These are phyloP conservation scores for Acanthococcus lagerstroemiae DNA, from an alignment of 2,888 invertebrate genomes.

Conservation along the genomic window DNA sequence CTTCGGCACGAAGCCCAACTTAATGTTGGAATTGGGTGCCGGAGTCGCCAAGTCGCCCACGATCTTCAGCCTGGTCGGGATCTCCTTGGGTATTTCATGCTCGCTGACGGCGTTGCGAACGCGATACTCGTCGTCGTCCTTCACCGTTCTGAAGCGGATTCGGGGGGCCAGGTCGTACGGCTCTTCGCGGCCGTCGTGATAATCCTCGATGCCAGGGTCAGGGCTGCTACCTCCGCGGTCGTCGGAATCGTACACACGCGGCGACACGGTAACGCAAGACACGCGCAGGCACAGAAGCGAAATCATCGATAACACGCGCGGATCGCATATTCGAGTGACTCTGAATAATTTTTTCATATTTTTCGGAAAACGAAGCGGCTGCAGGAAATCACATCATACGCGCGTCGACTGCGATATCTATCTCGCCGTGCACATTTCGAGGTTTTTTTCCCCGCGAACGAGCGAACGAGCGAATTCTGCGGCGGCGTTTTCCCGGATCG, in stretches of 20 bases:
- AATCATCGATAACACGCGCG: background rate
- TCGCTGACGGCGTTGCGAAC: slow-evolving; percentile 37
- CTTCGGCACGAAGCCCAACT: slow-evolving; percentile 39
- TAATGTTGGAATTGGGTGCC: slow-evolving; percentile 36
- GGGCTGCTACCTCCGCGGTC: background rate
- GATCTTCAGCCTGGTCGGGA: slow-evolving; percentile 41
- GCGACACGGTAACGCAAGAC: slow-evolving; percentile 16
- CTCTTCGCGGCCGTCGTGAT: background rate
- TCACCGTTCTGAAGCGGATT: background rate
- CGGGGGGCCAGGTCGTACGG: background rate
- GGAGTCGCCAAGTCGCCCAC: slow-evolving; percentile 41
- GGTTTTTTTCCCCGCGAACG: background rate
- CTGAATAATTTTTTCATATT: background rate
- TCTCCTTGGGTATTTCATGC: slow-evolving; percentile 41
- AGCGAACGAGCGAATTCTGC: background rate
- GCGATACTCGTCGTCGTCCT: slow-evolving; percentile 24
- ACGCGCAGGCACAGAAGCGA: slow-evolving; percentile 15
- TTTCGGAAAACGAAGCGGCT: background rate
- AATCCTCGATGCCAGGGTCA: background rate
- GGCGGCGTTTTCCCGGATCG: background rate
- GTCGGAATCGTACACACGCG: background rate
- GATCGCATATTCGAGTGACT: background rate
- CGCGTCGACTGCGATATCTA: background rate
- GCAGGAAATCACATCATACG: background rate
- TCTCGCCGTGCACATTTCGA: background rate